A percentile compares a stretch with the other conserved stretches of the same genome.
Evolutionary conservation across 2,888 invertebrate genomes (phyloP).

Genomic region (Acrobeloides nanus): DNA sequence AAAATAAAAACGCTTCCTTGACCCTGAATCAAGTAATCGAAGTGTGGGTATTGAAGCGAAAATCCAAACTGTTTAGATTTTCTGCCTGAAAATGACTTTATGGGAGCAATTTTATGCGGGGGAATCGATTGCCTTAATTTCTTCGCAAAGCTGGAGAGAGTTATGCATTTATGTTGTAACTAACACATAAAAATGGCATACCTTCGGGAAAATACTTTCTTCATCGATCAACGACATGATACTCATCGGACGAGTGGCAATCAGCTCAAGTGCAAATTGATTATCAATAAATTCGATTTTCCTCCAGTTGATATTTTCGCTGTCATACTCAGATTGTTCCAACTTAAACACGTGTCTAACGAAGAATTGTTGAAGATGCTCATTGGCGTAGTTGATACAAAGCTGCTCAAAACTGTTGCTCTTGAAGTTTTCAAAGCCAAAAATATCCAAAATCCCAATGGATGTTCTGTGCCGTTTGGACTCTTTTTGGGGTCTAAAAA

Average conservation of each 20-base stretch:
- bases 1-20: too few relatives aligned
- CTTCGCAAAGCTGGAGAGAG: too few relatives aligned
- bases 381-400: slow-evolving; percentile 97
- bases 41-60: too few relatives aligned
- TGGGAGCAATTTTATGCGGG: too few relatives aligned
- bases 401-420: slow-evolving; percentile 80
- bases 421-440: slow-evolving; percentile 97
- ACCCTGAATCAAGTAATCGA: too few relatives aligned
- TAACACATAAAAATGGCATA: too few relatives aligned
- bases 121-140: too few relatives aligned
- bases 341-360: slow-evolving; percentile 96
- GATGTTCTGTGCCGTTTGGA: too few relatives aligned
- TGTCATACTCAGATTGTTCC: slow-evolving; percentile 69
- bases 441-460: slow-evolving; percentile 97
- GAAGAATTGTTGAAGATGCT: slow-evolving; percentile 97
- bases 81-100: too few relatives aligned
- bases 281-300: slow-evolving; percentile 93
- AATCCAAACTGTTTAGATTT: too few relatives aligned
- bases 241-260: slow-evolving; percentile 88
- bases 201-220: slow-evolving; percentile 91
- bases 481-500: too few relatives aligned
- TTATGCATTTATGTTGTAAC: too few relatives aligned
- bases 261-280: slow-evolving; percentile 79
- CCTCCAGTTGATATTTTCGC: slow-evolving; percentile 82
- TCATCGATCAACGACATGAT: slow-evolving; percentile 97